Base-by-base conservation (phyloP, 2,888 invertebrate species). In the Morpho helenor region DNA sequence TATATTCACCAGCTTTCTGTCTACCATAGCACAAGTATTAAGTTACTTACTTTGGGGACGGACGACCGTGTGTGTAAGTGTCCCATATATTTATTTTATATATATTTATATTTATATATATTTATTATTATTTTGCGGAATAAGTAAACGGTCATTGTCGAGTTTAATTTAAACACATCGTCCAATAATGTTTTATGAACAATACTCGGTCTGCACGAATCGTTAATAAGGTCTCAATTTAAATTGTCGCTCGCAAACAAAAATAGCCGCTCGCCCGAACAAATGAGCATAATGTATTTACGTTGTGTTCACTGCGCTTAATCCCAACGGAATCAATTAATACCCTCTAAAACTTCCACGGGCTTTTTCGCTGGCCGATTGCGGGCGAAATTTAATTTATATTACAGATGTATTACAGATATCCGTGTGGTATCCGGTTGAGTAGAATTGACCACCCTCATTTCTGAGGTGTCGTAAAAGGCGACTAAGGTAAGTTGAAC, bases 241-340 rank as follows among this genome's bases (percentile, higher is more conserved):
- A 52, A 58, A 58, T 58, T 47, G 48, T 9, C 16, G 52, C 2
- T 54, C 16, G 47, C 7, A 51, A 57, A 42, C 46, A 42, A 60
- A 57, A 60, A 53, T 57, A 54, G 23, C 54, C 46, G 41, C 9
- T 53, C 10, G 52, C 41, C 10, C 23, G 52, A 42, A 56, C 55
- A 52, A 59, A 60, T 39, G 56, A 57, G 41, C 39, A 42, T 59
- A 53, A 59, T 48, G 56, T 54, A 62, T 59, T 61, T 51, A 59
- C 31, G 53, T 40, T 50, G 49, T 58, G 59, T 56, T 52, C 53
- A n/a, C 39, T 59, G 43, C 52, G 31, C 52, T 50, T 56, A 56
- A 62, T 59, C 59, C 59, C 51, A 53, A 49, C 44, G 53, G 52
- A 44, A 53, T 43, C 50, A 59, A 59, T 54, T 56, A 59, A 54